These are phyloP conservation scores for Bufotes viridis DNA, from an alignment of 2,797 vertebrate genomes.

Conservation along the genomic window DNA sequence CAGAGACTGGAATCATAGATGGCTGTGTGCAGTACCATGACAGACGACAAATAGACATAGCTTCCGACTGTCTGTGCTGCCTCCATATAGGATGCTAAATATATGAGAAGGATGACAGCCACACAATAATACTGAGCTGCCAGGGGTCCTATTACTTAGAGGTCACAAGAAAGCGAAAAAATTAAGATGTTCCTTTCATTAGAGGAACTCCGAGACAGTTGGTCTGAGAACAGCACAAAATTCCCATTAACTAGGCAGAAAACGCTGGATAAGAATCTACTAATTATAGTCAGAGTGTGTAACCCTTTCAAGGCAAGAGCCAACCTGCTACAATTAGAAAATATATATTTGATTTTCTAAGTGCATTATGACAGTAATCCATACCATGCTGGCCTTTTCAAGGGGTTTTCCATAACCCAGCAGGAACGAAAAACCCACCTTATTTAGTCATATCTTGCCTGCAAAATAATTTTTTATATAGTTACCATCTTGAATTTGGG, in stretches of 20 bases:
- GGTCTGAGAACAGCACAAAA: slow-evolving; percentile 55
- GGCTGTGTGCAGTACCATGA: not conserved
- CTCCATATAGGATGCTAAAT: slow-evolving; percentile 8
- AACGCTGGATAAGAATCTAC: slow-evolving; percentile 55
- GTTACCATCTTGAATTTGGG: no score
- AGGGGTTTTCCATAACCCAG: no score
- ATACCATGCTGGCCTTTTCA: not conserved
- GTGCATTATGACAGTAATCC: not conserved
- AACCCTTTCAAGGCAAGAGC: slow-evolving; percentile 47
- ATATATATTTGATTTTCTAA: not conserved
- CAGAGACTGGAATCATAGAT: not conserved
- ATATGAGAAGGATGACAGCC: not conserved
- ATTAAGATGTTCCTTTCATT: slow-evolving; percentile 54
- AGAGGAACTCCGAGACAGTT: slow-evolving; percentile 51
- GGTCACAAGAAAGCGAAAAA: slow-evolving; percentile 47
- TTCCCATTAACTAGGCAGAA: slow-evolving; percentile 50
- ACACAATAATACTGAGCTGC: slow-evolving; percentile 19
- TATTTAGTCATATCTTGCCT: no score
- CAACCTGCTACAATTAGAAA: slow-evolving; percentile 1
- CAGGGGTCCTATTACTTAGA: slow-evolving; percentile 49
- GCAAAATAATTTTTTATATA: no score
- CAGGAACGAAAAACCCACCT: no score
- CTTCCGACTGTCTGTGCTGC: slow-evolving; percentile 7
- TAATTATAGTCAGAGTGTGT: slow-evolving; percentile 37
- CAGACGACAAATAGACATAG: not conserved